phyloP scores from a whole-genome alignment of 2,113 vertebrate species.

The Hippopotamus amphibius region DNA sequence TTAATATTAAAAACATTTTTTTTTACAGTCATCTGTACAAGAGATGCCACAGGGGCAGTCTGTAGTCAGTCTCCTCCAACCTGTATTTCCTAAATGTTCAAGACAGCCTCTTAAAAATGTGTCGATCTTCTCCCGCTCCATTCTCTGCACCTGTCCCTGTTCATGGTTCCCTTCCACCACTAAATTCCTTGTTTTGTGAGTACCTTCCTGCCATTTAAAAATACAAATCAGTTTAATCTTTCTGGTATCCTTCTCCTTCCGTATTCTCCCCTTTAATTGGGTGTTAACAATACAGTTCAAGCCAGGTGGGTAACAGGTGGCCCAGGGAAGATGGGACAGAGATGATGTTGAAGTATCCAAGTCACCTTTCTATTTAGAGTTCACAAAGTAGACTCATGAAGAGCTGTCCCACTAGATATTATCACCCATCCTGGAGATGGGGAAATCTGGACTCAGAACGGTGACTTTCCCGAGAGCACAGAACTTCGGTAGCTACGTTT shows the following conservation, averaged over 20 bases:
- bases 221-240: background rate
- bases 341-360: background rate
- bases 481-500: too few relatives aligned
- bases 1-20: too few relatives aligned
- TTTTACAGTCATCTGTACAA: too few relatives aligned
- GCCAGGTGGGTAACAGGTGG: background rate
- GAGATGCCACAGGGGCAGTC: background rate
- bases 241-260: background rate
- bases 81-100: background rate
- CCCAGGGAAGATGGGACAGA: background rate
- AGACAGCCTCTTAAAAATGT: background rate
- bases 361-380: background rate
- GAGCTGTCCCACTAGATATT: accelerated
- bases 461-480: background rate
- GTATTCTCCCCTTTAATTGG: background rate
- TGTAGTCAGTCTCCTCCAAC: background rate
- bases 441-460: background rate
- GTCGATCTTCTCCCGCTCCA: background rate
- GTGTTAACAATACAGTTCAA: background rate
- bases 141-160: background rate
- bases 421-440: background rate
- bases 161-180: background rate
- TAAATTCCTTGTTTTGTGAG: background rate
- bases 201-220: background rate
- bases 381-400: background rate